phyloP scores from a whole-genome alignment of 1,140 invertebrate genomes.

The Diorhabda sublineata region DNA sequence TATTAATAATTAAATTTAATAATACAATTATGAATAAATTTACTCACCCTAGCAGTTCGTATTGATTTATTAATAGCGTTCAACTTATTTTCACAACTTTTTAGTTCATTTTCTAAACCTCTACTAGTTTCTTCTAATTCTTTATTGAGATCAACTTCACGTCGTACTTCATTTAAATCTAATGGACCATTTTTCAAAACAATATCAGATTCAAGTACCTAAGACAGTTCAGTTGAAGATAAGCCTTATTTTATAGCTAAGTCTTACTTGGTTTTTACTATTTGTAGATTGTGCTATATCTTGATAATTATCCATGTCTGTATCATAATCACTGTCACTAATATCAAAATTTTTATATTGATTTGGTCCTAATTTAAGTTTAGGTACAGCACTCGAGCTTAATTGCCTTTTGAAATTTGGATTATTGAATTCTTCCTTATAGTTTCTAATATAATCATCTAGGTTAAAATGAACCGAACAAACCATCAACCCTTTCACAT shows the following conservation, averaged over 20 bases:
- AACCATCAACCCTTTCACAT: constrained; percentile 12
- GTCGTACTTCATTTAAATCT: constrained; percentile 2
- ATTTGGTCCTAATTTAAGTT: neutral
- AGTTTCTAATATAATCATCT: constrained; percentile 23
- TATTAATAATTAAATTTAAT: too few species aligned
- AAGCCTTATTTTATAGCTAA: neutral
- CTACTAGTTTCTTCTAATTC: constrained; percentile 4
- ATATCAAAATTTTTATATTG: neutral
- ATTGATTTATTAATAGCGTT: neutral
- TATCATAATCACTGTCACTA: neutral
- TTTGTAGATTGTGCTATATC: neutral
- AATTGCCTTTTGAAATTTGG: constrained; percentile 18
- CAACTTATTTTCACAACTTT: neutral
- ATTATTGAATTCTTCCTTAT: constrained; percentile 19
- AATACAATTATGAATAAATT: too few species aligned
- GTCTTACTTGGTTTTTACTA: neutral
- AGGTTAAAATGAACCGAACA: constrained; percentile 28
- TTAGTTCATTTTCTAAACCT: neutral
- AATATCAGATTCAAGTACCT: neutral
- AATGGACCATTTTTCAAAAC: neutral
- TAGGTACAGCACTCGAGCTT: constrained; percentile 17
- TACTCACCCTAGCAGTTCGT: too few species aligned
- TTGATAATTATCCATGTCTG: neutral
- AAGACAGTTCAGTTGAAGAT: neutral
- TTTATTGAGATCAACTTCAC: constrained; percentile 10